These are phyloP conservation scores for Lacerta agilis DNA, from an alignment of 2,797 vertebrate genomes.

Conservation along the genomic window DNA sequence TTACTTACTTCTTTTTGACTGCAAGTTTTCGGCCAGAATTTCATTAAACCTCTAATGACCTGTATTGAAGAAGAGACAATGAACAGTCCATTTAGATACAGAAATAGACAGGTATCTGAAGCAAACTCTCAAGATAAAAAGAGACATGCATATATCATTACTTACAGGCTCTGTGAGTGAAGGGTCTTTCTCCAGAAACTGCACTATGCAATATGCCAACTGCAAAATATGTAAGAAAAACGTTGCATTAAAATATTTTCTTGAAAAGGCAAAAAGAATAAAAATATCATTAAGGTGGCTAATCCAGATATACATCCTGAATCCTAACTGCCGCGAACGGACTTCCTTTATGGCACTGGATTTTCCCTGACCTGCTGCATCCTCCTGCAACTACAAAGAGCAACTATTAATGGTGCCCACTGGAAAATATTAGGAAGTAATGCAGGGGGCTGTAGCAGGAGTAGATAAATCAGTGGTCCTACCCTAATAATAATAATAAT, in stretches of 20 bases:
- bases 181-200: constrained; percentile 99
- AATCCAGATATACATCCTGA: not conserved
- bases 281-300: not conserved
- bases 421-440: not conserved
- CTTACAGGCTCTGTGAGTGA: constrained; percentile 97
- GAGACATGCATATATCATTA: constrained; percentile 47
- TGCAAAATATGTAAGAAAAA: constrained; percentile 78
- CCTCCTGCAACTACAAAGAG: not conserved
- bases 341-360: not conserved
- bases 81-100: constrained; percentile 38
- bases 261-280: constrained; percentile 14
- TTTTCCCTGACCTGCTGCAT: not conserved
- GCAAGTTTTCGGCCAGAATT: constrained; percentile 99
- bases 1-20: constrained; percentile 96
- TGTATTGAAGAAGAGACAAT: constrained; percentile 71
- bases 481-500: no score
- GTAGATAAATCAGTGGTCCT: not conserved
- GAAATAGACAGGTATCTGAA: constrained; percentile 7
- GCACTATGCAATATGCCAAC: constrained; percentile 99
- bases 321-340: not conserved
- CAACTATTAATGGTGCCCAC: not conserved
- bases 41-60: constrained; percentile 98
- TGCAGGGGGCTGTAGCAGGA: not conserved
- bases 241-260: constrained; percentile 50
- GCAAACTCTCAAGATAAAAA: not conserved